These are phyloP conservation scores for Percina caprodes DNA, from an alignment of 2,113 vertebrate species.

Conservation along the genomic window DNA sequence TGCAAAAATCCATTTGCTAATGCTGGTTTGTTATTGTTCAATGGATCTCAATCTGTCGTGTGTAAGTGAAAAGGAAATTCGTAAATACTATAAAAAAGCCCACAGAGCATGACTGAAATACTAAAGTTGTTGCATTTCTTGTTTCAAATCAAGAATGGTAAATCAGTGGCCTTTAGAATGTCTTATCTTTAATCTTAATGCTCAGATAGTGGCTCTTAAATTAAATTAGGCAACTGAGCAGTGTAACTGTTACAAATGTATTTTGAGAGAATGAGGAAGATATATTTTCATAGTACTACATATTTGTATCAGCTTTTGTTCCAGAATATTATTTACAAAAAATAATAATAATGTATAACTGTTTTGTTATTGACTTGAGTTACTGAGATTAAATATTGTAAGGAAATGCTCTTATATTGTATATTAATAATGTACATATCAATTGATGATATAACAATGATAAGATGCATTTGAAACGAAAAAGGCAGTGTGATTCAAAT, in stretches of 20 bases:
- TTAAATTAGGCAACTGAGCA: not conserved
- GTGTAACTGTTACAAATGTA: not conserved
- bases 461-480: not conserved
- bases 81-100: not conserved
- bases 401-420: not conserved
- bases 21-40: constrained; percentile 12
- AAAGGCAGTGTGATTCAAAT: not conserved
- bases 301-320: not conserved
- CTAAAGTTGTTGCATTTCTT: not conserved
- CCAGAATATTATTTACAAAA: no score
- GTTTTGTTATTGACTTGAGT: no score
- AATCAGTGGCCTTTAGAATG: not conserved
- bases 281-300: not conserved
- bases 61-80: not conserved
- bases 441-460: not conserved
- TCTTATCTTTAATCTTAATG: not conserved
- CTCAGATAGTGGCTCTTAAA: not conserved
- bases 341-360: no score
- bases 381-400: no score
- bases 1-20: constrained; percentile 5
- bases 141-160: not conserved
- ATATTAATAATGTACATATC: no score
- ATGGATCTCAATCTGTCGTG: constrained; percentile 5
- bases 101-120: constrained; percentile 6
- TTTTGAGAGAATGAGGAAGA: not conserved